These are phyloP conservation scores for Amphipyra berbera DNA, from an alignment of 2,888 invertebrate species.

Conservation along the genomic window DNA sequence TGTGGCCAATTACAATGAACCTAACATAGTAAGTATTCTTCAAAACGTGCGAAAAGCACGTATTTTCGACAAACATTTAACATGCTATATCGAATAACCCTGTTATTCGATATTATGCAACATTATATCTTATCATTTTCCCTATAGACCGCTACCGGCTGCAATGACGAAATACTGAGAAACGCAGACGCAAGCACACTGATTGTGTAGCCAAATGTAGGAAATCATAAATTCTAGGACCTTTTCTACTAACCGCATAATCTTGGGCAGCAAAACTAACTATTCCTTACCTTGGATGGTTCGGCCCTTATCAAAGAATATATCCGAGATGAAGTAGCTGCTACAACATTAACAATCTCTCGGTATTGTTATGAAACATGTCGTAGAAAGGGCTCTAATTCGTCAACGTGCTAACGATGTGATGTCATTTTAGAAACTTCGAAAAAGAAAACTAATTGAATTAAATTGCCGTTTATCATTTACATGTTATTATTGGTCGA, in stretches of 20 bases:
- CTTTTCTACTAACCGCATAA: too few species aligned
- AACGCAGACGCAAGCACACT: too few species aligned
- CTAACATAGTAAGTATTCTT: not conserved
- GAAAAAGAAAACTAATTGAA: constrained; percentile 39
- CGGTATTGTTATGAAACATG: constrained; percentile 18
- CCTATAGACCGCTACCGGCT: not conserved
- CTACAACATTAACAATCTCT: constrained; percentile 13
- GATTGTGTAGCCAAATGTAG: too few species aligned
- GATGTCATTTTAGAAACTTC: constrained; percentile 48
- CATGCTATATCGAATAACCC: not conserved
- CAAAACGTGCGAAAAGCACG: constrained; percentile 34
- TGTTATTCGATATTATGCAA: not conserved
- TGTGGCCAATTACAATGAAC: constrained; percentile 14
- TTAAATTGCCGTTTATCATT: constrained; percentile 45
- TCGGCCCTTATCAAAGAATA: not conserved
- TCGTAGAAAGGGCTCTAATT: constrained; percentile 46
- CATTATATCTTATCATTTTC: constrained; percentile 8
- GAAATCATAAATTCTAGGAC: too few species aligned
- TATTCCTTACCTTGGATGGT: too few species aligned
- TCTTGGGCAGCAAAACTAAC: too few species aligned
- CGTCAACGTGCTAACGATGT: constrained; percentile 32
- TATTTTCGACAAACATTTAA: constrained; percentile 10
- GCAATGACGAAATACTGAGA: not conserved
- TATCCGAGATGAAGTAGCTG: constrained; percentile 17
- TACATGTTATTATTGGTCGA: constrained; percentile 33